Base-by-base conservation (phyloP, 30 jellyfish, hydroid and myxozoan species). In the Aurelia coerulea region DNA sequence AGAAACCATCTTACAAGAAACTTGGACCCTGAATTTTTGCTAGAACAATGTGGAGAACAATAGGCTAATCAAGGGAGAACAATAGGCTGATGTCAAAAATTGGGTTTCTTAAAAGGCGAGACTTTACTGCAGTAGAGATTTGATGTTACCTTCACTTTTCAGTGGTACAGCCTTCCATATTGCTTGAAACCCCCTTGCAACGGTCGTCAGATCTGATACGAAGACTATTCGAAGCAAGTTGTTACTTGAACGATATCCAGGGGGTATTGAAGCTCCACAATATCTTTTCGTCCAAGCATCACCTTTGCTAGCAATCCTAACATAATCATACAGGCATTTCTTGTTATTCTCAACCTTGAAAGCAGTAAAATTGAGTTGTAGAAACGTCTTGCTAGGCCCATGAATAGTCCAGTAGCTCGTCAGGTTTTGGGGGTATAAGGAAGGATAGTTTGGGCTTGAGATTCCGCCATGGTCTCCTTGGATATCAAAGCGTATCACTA, bases 251-350 rank as follows among this genome's bases (percentile, higher is more conserved):
- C 31, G 49, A n/a, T 42, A 67, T 13, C 76, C 83, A 31, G 83
- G 83, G 29, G 83, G 83, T 5, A 67, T 52, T 50, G 4, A 29
- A 8, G 32, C 31, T 5, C 91, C 91, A 59, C 91, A 81, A 54
- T 63, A 68, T 33, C 49, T 67, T 34, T 10, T 13, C 19, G 91
- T 42, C 76, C 51, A 33, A 16, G 53, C 64, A 29, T 67, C 77
- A 5, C 4, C 19, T 59, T 4, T 56, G 32, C 69, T 69, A 18
- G 76, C 63, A 0, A 81, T 52, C 51, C 50, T 9, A 18, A 81
- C 83, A 63, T 66, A 68, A 19, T 81, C 91, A 53, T 81, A 81
- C 18, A 81, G 41, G 62, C 91, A 81, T 53, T 81, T 81, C 74
- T 81, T 81, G 84, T 81, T 81, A 12, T 66, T 34, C 50, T 81